Percentiles rank a stretch among this genome's conserved stretches.
These are phyloP conservation scores for Doryteuthis pealeii DNA, from an alignment of 1,140 invertebrate genomes.

Conservation along the genomic window DNA sequence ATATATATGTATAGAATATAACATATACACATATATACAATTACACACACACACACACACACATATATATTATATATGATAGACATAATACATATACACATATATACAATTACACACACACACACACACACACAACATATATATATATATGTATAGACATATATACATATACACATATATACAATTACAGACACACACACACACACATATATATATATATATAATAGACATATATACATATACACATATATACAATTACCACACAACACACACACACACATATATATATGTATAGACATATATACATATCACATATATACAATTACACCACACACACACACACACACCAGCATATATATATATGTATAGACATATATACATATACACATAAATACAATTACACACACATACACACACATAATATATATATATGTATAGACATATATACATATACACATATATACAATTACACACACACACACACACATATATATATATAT, in stretches of 20 bases:
- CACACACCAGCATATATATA: background rate
- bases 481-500: background rate
- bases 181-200: background rate
- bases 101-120: background rate
- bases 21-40: background rate
- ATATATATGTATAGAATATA: background rate
- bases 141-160: background rate
- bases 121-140: background rate
- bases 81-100: background rate
- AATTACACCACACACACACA: background rate
- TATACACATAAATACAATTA: background rate
- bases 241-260: no score
- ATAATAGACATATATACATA: constrained; percentile 1
- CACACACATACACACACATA: background rate
- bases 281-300: no score
- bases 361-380: background rate
- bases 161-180: background rate
- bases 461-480: background rate
- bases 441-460: background rate
- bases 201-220: background rate
- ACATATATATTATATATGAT: background rate
- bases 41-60: background rate
- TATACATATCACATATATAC: no score
- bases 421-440: background rate
- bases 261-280: no score